phyloP scores from a whole-genome alignment of 2,797 vertebrate species.

The Esox lucius region DNA sequence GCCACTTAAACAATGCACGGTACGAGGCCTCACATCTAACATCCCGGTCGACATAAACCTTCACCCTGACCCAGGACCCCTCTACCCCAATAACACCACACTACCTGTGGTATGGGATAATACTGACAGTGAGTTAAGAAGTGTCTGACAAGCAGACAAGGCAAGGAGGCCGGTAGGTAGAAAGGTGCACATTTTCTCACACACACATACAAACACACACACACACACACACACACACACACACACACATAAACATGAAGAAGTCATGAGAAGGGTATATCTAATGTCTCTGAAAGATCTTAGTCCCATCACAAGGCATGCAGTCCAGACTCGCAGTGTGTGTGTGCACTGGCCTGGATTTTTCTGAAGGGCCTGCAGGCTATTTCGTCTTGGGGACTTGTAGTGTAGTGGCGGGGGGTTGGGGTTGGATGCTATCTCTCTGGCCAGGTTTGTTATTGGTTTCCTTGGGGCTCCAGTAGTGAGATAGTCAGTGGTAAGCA shows the following conservation, averaged over 20 bases:
- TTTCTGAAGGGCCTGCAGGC: slow-evolving; percentile 17
- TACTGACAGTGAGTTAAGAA: neutral
- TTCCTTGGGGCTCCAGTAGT: slow-evolving; percentile 69
- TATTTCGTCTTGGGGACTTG: slow-evolving; percentile 33
- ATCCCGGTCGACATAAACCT: slow-evolving; percentile 6
- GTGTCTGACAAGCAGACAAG: slow-evolving; percentile 8
- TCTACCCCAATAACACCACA: neutral
- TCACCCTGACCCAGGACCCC: slow-evolving; percentile 28
- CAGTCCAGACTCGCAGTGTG: no score
- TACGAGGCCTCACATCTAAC: neutral
- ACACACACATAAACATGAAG: neutral
- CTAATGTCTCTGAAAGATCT: slow-evolving; percentile 15
- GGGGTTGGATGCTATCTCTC: slow-evolving; percentile 68
- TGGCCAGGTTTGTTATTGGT: slow-evolving; percentile 66
- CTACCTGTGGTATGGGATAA: neutral
- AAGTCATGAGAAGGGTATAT: neutral
- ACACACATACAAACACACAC: slow-evolving; percentile 8
- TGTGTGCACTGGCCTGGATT: neutral
- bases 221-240: slow-evolving; percentile 8
- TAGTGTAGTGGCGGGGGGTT: slow-evolving; percentile 51
- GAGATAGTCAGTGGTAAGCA: slow-evolving; percentile 67
- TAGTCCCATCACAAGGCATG: neutral
- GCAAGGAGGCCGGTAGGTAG: slow-evolving; percentile 35
- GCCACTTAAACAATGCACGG: slow-evolving; percentile 8
- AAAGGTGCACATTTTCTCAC: neutral